Conservation (phyloP, 2,888 invertebrate genomes). For the Drosophila colorata region DNA sequence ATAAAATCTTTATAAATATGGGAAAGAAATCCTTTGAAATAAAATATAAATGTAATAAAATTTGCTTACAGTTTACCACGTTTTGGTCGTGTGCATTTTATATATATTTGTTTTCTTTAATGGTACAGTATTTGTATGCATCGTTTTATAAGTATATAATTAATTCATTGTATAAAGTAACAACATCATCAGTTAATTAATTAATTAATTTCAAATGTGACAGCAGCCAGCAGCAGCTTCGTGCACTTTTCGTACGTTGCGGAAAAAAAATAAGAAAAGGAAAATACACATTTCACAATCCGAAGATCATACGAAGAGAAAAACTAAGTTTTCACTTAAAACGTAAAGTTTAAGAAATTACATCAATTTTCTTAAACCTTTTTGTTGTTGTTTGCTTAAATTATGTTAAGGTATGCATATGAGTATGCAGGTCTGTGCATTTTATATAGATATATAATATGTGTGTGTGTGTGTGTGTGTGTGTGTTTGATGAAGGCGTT, state of each 20-base stretch:
- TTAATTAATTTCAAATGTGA: slow-evolving; percentile 64
- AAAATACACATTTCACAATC: slow-evolving; percentile 64
- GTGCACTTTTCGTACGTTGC: slow-evolving; percentile 47
- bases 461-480: slow-evolving; percentile 13
- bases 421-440: slow-evolving; percentile 14
- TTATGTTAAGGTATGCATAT: slow-evolving; percentile 27
- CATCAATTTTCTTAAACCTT: slow-evolving; percentile 27
- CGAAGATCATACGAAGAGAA: slow-evolving; percentile 60
- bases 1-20: too few species aligned
- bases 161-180: slow-evolving; percentile 70
- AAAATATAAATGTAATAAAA: neutral
- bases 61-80: slow-evolving; percentile 19
- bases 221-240: slow-evolving; percentile 50
- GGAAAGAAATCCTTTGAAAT: neutral
- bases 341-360: slow-evolving; percentile 46
- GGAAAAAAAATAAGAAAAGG: slow-evolving; percentile 41
- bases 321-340: slow-evolving; percentile 43
- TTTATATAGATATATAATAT: slow-evolving; percentile 8
- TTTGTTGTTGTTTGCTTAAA: slow-evolving; percentile 36
- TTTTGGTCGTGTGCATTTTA: slow-evolving; percentile 30
- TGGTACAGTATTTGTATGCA: slow-evolving; percentile 14
- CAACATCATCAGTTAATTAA: slow-evolving; percentile 73
- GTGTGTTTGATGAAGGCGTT: slow-evolving; percentile 45
- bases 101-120: slow-evolving; percentile 18
- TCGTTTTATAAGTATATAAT: slow-evolving; percentile 34